Conservation (phyloP, 2,797 vertebrate species). For the Emys orbicularis region DNA sequence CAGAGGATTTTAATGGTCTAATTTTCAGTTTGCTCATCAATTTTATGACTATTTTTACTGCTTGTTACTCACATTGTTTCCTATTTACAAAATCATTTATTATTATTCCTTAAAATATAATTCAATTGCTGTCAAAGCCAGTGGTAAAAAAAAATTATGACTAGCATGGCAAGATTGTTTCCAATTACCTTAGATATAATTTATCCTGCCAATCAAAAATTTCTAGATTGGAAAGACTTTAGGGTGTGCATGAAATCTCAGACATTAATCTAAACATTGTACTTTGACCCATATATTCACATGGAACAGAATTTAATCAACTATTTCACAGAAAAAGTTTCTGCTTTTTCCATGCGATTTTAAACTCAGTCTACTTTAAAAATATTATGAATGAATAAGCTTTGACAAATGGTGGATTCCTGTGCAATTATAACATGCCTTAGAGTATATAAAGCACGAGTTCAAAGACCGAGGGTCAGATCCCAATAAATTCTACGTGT, state of each 20-base stretch:
- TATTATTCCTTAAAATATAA: background rate
- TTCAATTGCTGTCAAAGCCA: background rate
- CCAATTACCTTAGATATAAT: background rate
- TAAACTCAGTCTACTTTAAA: background rate
- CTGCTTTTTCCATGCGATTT: background rate
- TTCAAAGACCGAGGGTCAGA: background rate
- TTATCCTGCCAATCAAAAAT: background rate
- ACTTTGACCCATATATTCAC: background rate
- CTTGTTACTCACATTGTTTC: background rate
- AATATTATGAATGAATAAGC: background rate
- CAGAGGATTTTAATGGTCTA: background rate
- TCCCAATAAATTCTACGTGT: background rate
- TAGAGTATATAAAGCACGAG: background rate
- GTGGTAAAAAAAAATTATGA: background rate
- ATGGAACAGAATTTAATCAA: background rate
- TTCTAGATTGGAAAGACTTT: background rate
- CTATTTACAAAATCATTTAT: background rate
- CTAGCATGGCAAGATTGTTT: background rate
- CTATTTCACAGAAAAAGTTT: background rate
- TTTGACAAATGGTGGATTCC: background rate
- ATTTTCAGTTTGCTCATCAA: background rate
- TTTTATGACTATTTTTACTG: background rate
- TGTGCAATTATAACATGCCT: background rate
- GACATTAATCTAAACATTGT: background rate
- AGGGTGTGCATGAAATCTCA: background rate